phyloP scores from a whole-genome alignment of 2,888 invertebrate genomes.

The Tortricodes alternella region DNA sequence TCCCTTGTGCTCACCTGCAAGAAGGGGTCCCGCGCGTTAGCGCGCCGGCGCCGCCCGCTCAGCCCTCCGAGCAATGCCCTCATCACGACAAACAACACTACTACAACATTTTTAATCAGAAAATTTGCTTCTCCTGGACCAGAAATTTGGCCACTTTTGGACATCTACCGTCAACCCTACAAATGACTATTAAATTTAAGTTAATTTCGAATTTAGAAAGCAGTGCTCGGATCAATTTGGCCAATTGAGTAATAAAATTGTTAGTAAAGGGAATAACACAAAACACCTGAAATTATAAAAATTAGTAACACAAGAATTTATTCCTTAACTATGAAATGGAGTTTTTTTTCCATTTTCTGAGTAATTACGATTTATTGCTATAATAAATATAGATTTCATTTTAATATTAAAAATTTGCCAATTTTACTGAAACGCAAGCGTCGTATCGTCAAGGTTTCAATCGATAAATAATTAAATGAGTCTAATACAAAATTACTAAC shows the following conservation, averaged over 20 bases:
- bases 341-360: no score
- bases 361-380: no score
- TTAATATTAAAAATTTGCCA: background rate
- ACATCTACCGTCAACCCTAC: no score
- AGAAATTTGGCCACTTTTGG: no score
- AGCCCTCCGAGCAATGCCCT: slow-evolving; percentile 71
- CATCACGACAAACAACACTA: background rate
- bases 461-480: no score
- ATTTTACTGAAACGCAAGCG: background rate
- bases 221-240: slow-evolving; percentile 72
- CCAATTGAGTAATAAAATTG: slow-evolving; percentile 51
- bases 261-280: slow-evolving; percentile 59
- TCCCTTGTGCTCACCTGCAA: slow-evolving; percentile 88
- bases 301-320: slow-evolving; percentile 42
- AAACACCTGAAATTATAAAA: slow-evolving; percentile 74
- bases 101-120: background rate
- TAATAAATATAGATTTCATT: no score
- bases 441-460: no score
- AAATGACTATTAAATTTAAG: no score
- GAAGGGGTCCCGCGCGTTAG: slow-evolving; percentile 80
- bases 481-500: no score
- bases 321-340: background rate
- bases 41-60: slow-evolving; percentile 76
- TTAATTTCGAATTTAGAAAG: slow-evolving; percentile 52
- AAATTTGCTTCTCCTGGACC: no score